These are phyloP conservation scores for Diacarnus erythraeanus DNA, from an alignment of 37 sponge, comb jelly and placozoan genomes.

Conservation along the genomic window DNA sequence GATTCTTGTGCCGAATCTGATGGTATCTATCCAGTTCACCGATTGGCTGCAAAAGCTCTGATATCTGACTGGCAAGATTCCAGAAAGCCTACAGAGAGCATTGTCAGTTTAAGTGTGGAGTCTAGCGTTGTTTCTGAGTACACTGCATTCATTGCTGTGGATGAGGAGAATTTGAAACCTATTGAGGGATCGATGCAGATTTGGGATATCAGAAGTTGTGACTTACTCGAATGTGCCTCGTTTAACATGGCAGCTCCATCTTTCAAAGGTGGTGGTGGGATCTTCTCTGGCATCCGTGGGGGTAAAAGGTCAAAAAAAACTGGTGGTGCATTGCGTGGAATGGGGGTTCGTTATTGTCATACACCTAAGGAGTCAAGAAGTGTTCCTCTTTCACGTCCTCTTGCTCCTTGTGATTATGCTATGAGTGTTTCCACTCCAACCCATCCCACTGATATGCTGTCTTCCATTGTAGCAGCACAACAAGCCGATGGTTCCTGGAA, in stretches of 20 bases:
- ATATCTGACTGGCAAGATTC: conserved; percentile 44
- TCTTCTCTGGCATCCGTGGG: background rate
- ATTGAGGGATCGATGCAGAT: conserved; percentile 58
- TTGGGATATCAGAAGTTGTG: too few relatives aligned
- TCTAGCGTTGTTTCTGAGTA: conserved; percentile 60
- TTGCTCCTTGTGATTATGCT: too few relatives aligned
- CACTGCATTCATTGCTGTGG: conserved; percentile 77
- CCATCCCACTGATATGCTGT: background rate
- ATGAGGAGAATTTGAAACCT: conserved; percentile 60
- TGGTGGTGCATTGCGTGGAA: too few relatives aligned
- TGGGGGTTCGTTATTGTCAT: too few relatives aligned
- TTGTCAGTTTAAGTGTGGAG: conserved; percentile 63
- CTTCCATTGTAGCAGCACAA: conserved; percentile 44
- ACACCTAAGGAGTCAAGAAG: too few relatives aligned
- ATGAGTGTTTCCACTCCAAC: background rate
- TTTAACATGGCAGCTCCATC: too few relatives aligned
- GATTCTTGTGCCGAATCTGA: too few relatives aligned
- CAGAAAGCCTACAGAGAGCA: conserved; percentile 29
- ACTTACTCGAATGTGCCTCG: too few relatives aligned
- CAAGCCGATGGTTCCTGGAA: conserved; percentile 60
- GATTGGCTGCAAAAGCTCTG: conserved; percentile 70
- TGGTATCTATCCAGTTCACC: too few relatives aligned
- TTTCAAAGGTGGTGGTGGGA: too few relatives aligned
- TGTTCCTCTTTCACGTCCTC: too few relatives aligned
- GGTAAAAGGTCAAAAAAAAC: background rate